phyloP scores from a whole-genome alignment of 2,888 invertebrate species.

The Rambutsinella grinnellia region DNA sequence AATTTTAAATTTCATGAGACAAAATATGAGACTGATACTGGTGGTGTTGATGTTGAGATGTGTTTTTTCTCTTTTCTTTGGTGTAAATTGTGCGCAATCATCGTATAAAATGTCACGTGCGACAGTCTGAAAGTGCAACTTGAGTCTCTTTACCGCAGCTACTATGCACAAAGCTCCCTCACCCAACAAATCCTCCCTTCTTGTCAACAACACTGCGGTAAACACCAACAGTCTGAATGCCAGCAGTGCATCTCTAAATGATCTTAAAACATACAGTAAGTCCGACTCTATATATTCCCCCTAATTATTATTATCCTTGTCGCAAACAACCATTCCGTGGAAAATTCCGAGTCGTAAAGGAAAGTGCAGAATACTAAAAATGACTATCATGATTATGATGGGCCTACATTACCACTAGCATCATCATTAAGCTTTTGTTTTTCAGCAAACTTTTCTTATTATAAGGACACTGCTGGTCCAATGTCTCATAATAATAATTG shows the following conservation, averaged over 20 bases:
- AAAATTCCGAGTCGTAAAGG: too few species aligned
- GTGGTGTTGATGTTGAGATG: slow-evolving; percentile 37
- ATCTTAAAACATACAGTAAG: slow-evolving; percentile 79
- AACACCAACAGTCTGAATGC: slow-evolving; percentile 60
- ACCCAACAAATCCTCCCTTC: slow-evolving; percentile 69
- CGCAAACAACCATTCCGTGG: too few species aligned
- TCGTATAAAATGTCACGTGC: slow-evolving; percentile 20
- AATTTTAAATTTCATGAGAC: too few species aligned
- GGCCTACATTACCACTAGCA: background rate
- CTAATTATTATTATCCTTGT: too few species aligned
- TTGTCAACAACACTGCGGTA: slow-evolving; percentile 67
- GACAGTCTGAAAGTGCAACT: slow-evolving; percentile 61
- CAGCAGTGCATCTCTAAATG: slow-evolving; percentile 70
- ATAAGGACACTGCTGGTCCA: background rate
- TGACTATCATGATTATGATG: background rate
- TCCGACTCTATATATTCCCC: too few species aligned
- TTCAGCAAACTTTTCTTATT: background rate
- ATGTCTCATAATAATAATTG: background rate
- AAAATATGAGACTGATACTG: background rate
- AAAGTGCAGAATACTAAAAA: too few species aligned
- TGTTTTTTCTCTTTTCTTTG: slow-evolving; percentile 19
- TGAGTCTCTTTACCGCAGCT: slow-evolving; percentile 71
- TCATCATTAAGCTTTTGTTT: background rate
- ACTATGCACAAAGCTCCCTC: slow-evolving; percentile 72
- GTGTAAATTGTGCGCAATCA: slow-evolving; percentile 10